Evolutionary conservation across 2,797 vertebrate genomes (phyloP).

Genomic region (Halcyon leucocephala): DNA sequence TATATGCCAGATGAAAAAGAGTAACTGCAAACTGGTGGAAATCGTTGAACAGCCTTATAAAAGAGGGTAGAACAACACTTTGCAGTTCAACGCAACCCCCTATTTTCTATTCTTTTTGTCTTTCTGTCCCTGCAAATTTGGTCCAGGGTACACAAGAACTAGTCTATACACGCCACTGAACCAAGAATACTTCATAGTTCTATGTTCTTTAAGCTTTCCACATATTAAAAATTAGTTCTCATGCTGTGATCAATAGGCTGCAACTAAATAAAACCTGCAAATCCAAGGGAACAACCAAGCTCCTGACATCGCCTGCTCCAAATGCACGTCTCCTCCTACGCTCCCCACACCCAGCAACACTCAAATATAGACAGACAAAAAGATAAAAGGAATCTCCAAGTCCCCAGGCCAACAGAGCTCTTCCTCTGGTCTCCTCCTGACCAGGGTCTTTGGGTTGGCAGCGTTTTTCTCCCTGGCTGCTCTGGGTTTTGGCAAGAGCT

Average conservation of each 20-base stretch:
- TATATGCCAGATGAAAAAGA: not conserved
- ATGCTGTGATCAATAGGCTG: not conserved
- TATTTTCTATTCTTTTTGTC: not conserved
- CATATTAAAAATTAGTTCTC: not conserved
- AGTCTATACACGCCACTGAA: not conserved
- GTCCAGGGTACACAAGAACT: not conserved
- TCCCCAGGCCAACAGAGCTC: not conserved
- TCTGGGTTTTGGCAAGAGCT: constrained; percentile 8
- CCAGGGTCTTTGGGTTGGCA: not conserved
- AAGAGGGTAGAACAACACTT: not conserved
- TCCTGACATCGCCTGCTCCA: not conserved
- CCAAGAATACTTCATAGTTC: not conserved
- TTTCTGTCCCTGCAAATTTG: not conserved
- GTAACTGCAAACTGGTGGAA: not conserved
- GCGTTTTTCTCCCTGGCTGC: not conserved
- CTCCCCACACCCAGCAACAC: not conserved
- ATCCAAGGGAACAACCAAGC: not conserved
- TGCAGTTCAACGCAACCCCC: not conserved
- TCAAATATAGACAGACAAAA: not conserved
- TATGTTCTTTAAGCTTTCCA: not conserved
- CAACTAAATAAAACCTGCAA: not conserved
- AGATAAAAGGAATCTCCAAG: not conserved
- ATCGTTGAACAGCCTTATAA: not conserved
- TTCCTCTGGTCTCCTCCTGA: not conserved
- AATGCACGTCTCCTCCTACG: not conserved